Conservation (phyloP, 2,113 vertebrate species). For the Gnathonemus echidnorhynchus region DNA sequence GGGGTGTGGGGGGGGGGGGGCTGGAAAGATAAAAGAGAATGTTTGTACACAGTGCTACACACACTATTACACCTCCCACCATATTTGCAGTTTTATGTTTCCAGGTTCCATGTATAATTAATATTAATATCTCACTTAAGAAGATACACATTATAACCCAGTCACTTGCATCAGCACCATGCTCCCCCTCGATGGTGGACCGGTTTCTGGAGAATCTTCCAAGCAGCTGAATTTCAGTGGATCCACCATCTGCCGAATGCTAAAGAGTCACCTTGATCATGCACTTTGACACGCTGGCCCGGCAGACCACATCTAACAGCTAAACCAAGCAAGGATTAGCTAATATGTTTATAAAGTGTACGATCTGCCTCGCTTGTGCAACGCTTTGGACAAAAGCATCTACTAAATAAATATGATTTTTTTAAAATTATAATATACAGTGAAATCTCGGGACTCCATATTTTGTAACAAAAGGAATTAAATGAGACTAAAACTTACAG, state of each 20-base stretch:
- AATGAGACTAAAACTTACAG: not conserved
- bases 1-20: not conserved
- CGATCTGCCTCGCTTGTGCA: not conserved
- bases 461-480: not conserved
- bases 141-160: constrained; percentile 20
- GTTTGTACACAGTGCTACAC: constrained; percentile 21
- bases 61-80: constrained; percentile 34
- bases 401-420: not conserved
- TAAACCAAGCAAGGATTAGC: not conserved
- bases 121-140: constrained; percentile 17
- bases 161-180: constrained; percentile 23
- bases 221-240: not conserved
- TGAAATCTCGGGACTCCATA: not conserved
- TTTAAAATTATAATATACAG: not conserved
- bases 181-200: not conserved
- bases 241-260: not conserved
- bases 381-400: not conserved
- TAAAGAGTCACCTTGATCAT: not conserved
- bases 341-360: not conserved
- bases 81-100: constrained; percentile 64
- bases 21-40: not conserved
- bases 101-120: constrained; percentile 45
- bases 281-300: not conserved
- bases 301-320: not conserved
- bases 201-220: not conserved